These are phyloP conservation scores for Microctonus aethiopoides DNA, from an alignment of 2,888 invertebrate genomes.

Conservation along the genomic window DNA sequence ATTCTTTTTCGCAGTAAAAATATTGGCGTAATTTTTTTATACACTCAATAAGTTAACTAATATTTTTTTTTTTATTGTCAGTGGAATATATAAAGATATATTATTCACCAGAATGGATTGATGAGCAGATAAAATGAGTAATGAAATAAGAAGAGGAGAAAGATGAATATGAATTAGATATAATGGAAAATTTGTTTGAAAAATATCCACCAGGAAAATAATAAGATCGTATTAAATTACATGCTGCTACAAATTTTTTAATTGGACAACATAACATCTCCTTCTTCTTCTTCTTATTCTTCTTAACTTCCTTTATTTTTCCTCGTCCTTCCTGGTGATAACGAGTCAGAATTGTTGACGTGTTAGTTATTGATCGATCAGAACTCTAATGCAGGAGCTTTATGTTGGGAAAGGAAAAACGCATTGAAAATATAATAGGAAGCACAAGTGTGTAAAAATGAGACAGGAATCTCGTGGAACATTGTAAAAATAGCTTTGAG, in stretches of 20 bases:
- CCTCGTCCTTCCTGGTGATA: constrained; percentile 24
- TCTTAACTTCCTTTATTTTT: neutral
- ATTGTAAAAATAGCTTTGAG: neutral
- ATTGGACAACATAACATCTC: constrained; percentile 33
- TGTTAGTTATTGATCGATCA: constrained; percentile 35
- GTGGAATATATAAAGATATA: neutral
- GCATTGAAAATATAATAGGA: constrained; percentile 23
- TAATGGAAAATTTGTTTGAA: neutral
- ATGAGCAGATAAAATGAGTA: neutral
- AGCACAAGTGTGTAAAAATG: constrained; percentile 26
- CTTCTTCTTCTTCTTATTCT: neutral
- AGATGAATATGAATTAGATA: no score
- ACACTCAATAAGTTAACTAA: neutral
- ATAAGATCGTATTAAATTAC: constrained; percentile 25
- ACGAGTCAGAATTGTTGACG: constrained; percentile 34
- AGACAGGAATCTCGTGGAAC: constrained; percentile 2
- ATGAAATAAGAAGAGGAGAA: neutral
- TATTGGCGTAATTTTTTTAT: neutral
- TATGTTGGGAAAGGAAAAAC: neutral
- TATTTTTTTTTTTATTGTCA: no score
- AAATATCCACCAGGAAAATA: neutral
- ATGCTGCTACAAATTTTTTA: constrained; percentile 26
- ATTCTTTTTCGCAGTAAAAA: neutral
- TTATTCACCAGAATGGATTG: neutral
- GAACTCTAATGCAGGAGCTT: constrained; percentile 32